Evolutionary conservation across 2,113 vertebrate species (phyloP), one percentile per base, ranked within the genome.

Genomic region (Hypomesus transpacificus): DNA sequence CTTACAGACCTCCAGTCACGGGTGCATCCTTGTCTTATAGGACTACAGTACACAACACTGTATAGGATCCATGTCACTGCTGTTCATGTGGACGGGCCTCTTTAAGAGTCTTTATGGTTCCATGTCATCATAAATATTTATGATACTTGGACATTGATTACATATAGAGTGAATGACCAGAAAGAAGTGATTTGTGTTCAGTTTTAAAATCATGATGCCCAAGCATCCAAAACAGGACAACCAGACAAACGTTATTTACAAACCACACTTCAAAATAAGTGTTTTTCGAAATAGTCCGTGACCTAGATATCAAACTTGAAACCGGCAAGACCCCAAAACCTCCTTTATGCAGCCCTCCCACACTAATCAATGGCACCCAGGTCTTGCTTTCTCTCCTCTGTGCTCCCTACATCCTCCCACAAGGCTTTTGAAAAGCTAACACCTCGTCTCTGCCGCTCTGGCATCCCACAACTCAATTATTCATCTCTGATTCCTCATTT

Each of bases 31-130:
- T 46, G 39, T 13, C 39, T 11, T 46, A 11, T 46, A 73, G 68
- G 60, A 83, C 76, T 81, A 87, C 85, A 46, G 39, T 46, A 11
- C 85, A 82, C 81, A 87, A 85, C 80, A 84, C 78, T 80, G 83
- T 79, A 70, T 46, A 22, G 73, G 60, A 46, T 46, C 11, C 39
- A 46, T 46, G 39, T 46, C 39, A 2, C 5, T 46, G 31, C 31
- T 34, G 39, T 9, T 46, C 39, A 46, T 13, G 7, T 46, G 39
- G 9, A 46, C 9, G 9, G 39, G 7, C 13, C 39, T 46, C 39
- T 46, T 11, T 39, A 31, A 31, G 3, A 31, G 39, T 39, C 39
- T 39, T 13, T 46, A 46, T 11, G 39, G 39, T 46, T 46, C 39
- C 39, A 46, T 46, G 39, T 46, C 9, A 46, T 46, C 11, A 46